Base-by-base conservation (phyloP, 2,797 vertebrate genomes). In the Meriones psammophilus region DNA sequence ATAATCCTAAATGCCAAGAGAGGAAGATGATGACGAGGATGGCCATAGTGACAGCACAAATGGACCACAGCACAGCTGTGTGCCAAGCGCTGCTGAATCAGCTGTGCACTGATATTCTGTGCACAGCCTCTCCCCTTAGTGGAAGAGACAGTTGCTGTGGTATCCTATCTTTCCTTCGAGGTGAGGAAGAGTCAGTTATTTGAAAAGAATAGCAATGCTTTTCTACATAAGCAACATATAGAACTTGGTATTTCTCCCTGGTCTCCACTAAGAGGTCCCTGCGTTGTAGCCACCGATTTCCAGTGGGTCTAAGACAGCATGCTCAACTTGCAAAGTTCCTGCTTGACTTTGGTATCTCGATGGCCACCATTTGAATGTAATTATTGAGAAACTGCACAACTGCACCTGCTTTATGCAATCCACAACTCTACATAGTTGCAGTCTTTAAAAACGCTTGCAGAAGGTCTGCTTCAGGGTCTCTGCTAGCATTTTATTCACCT, bases 381-480 rank as follows among this genome's bases (percentile, higher is more conserved):
- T 78, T 91, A 93, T 74, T 0, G 60, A 66, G 68, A 87, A 92
- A 5, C 20, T n/a, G 6, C 24, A 17, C 5, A 54, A 0, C 88
- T 28, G 26, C 12, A 46, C 33, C 26, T 90, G 80, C 46, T 92
- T 92, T 76, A 76, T 33, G 28, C 13, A 84, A 42, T 58, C 33
- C 69, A 60, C 30, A n/a, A 28, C 9, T 20, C 33, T 26, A 0
- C 56, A 9, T 91, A 50, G 36, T 94, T 78, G 64, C 81, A 28
- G 46, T 60, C 56, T 91, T 17, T 39, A 58, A 73, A 14, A 50
- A 69, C 12, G 54, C 4, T 66, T 73, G 36, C n/a, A n/a, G 36
- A 80, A 86, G 78, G 71, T 93, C 66, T 85, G 8, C n/a, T 81
- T 85, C 54, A 91, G 46, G 80, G 15, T 10, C 84, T 90, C 58